Evolutionary conservation across 1,140 invertebrate genomes (phyloP), one percentile per base, ranked within the genome.

Genomic region (Drosophila nasuta): DNA sequence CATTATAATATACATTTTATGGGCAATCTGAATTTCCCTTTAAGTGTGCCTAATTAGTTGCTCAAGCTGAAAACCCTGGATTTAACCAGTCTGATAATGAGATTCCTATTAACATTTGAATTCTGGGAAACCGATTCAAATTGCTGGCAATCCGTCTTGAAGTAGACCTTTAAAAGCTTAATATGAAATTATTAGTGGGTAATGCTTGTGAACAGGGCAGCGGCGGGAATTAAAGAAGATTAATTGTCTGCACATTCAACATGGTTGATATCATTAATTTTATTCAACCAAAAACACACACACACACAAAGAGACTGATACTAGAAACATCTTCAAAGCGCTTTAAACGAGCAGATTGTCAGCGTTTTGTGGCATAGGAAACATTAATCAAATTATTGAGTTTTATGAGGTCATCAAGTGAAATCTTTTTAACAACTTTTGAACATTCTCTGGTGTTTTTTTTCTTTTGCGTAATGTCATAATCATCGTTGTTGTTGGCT

Each of bases 241-340:
- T 89, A 88, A 89, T 89, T 89, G 87, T 81, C 73, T 81, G 76
- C 60, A 52, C 69, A 79, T 83, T 77, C 72, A 74, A 78, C 79
- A 79, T 69, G 79, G 41, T 69, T 82, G 33, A 82, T 77, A 82
- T 80, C 83, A 87, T 87, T 87, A 87, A 87, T 87, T 82, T 82
- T 52, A 56, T 77, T 59, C 48, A 20, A 15, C 25, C 35, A 10
- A 48, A 30, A 20, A 15, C 25, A 30, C 48, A 20, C 45, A 73
- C 7, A 56, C 33, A 10, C 20, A 28, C n/a, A 28, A 13, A 41
- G 5, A 33, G 15, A 20, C 43, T 10, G 59, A 45, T 51, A 45
- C 74, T 38, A 74, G 51, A 7, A 48, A 20, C 13, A 48, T 48
- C 46, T 57, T 15, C 33, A 58, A 64, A 56, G 5, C 52, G 65